Evolutionary conservation across 2,797 vertebrate species (phyloP), one percentile per base, ranked within the genome.

Genomic region (Chaetodon trifasciatus): DNA sequence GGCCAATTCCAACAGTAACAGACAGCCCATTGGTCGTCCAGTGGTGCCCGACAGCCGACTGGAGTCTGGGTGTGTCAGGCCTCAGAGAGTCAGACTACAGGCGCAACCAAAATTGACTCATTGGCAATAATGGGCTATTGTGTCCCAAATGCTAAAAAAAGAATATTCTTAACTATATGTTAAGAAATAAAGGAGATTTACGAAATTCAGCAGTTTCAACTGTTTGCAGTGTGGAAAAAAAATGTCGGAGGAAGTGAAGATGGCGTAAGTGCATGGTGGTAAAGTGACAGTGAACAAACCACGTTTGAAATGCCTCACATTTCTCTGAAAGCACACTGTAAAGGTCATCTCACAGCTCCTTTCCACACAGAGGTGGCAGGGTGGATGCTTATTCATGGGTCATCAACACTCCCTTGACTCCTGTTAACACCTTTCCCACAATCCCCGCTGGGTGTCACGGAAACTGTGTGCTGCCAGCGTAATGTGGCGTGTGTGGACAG

Each of bases 341-440:
- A 83, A 74, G 75, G 75, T 85, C 65, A 0, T 13, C 42, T 46
- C 37, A 6, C 32, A 23, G 69, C 12, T 23, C 24, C 61, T 81
- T 76, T 77, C 66, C 74, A 68, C 87, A 65, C 50, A 16, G 28
- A 76, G 67, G 58, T 74, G 71, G 4, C 35, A 56, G n/a, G 46
- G 6, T 1, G 28, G 44, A 40, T 23, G 63, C 56, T 39, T 16
- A 19, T 19, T 44, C 53, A 5, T 60, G 57, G 78, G 56, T 82
- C 71, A 80, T 24, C 53, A 9, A 28, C 69, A 49, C 62, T 8
- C 49, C 57, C 49, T 40, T 23, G 62, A 69, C 58, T 68, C 57
- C 70, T 39, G 63, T 50, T 83, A 58, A 71, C 85, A 78, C 80
- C 62, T 88, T 73, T 60, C 60, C 68, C 40, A 16, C 17, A 78